Conservation (phyloP, 2,113 vertebrate species). For the Neotragus pygmaeus region DNA sequence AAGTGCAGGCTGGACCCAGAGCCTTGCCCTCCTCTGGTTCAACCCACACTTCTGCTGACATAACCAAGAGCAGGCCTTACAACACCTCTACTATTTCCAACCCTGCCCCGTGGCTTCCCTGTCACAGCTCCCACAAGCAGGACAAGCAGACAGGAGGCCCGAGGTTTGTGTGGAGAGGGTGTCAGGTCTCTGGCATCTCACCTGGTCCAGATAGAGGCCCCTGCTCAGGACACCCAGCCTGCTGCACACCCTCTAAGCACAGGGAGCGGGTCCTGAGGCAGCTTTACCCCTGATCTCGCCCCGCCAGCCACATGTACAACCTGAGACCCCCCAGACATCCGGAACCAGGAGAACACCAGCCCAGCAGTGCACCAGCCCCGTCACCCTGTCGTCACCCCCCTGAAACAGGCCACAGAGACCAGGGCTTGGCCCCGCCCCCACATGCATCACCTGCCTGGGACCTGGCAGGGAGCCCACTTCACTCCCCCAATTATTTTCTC, state of each 20-base stretch:
- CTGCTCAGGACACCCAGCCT: not conserved
- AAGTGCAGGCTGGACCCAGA: not conserved
- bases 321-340: not conserved
- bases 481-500: conserved; percentile 16
- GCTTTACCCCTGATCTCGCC: not conserved
- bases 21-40: not conserved
- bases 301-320: not conserved
- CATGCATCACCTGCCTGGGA: not conserved
- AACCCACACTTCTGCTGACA: not conserved
- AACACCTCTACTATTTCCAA: not conserved
- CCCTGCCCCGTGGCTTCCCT: not conserved
- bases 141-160: not conserved
- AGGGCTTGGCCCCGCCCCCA: not conserved
- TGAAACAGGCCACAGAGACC: not conserved
- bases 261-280: not conserved
- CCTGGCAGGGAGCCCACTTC: not conserved
- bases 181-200: not conserved
- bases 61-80: not conserved
- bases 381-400: not conserved
- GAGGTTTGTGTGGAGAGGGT: not conserved
- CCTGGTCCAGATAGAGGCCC: not conserved
- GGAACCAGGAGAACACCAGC: not conserved
- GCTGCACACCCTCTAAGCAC: not conserved
- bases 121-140: not conserved
- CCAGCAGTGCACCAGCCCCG: not conserved